These are phyloP conservation scores for Eurypyga helias DNA, from an alignment of 2,113 vertebrate genomes.

Conservation along the genomic window DNA sequence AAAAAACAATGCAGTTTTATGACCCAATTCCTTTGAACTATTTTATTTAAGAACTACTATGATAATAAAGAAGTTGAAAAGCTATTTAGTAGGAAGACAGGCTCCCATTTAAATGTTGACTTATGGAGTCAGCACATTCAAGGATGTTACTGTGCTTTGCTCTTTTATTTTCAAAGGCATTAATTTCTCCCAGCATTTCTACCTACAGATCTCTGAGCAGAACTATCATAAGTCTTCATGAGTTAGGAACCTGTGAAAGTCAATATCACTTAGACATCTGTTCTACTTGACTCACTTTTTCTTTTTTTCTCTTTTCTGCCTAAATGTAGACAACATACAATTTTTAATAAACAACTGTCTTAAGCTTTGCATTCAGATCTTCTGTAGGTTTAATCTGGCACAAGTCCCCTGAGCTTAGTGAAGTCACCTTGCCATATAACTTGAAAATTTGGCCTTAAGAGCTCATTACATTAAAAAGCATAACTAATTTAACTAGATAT, in stretches of 20 bases:
- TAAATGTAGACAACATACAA: neutral
- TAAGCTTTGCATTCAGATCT: neutral
- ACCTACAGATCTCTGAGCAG: neutral
- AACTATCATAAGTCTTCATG: neutral
- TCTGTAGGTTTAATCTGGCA: neutral
- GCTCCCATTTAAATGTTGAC: conserved; percentile 32
- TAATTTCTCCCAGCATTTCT: conserved; percentile 5
- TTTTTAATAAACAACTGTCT: neutral
- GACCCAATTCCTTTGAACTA: conserved; percentile 50
- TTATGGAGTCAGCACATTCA: conserved; percentile 31
- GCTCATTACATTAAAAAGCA: neutral
- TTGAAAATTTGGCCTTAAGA: neutral
- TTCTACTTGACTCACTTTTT: neutral
- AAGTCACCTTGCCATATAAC: neutral
- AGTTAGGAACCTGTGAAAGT: neutral
- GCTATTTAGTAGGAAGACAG: neutral
- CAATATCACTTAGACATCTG: neutral
- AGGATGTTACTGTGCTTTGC: neutral
- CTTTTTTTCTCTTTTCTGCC: neutral
- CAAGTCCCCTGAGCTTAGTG: neutral
- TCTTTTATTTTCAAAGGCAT: conserved; percentile 16
- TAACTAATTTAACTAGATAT: neutral
- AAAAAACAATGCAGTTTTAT: conserved; percentile 38
- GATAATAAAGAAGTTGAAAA: conserved; percentile 54
- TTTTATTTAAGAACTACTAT: conserved; percentile 72